These are phyloP conservation scores for Solenodon paradoxus DNA, from an alignment of 2,113 vertebrate genomes.

Conservation along the genomic window DNA sequence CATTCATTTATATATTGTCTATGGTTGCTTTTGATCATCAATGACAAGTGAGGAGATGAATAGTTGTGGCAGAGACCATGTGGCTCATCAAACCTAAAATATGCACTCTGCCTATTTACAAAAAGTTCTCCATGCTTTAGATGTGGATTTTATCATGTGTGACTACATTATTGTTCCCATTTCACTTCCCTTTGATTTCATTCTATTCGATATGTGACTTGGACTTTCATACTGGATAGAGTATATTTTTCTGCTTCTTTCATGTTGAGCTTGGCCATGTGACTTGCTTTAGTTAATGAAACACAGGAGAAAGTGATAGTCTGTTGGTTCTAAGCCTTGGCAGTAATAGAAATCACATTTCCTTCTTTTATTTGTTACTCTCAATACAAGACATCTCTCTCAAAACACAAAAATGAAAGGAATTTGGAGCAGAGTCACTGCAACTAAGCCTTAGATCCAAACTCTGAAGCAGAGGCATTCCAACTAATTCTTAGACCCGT, in stretches of 20 bases:
- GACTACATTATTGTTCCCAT: background rate
- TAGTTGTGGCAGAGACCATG: background rate
- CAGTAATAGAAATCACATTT: background rate
- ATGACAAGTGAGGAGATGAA: background rate
- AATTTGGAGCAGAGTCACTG: background rate
- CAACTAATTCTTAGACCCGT: background rate
- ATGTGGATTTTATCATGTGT: background rate
- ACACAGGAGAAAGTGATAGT: background rate
- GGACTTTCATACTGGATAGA: background rate
- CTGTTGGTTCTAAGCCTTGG: background rate
- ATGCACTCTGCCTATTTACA: background rate
- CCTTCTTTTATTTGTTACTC: background rate
- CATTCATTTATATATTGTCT: background rate
- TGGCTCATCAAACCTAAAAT: background rate
- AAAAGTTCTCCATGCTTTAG: background rate
- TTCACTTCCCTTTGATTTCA: background rate
- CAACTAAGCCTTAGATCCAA: background rate
- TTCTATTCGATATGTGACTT: background rate
- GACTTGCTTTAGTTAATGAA: background rate
- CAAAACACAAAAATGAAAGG: background rate
- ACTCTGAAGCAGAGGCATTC: background rate
- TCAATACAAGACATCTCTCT: background rate
- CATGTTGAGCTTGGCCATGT: background rate
- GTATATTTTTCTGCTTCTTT: slow-evolving; percentile 8
- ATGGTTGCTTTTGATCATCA: background rate